These are phyloP conservation scores for Gadopsis marmoratus DNA, from an alignment of 2,797 vertebrate species.

Conservation along the genomic window DNA sequence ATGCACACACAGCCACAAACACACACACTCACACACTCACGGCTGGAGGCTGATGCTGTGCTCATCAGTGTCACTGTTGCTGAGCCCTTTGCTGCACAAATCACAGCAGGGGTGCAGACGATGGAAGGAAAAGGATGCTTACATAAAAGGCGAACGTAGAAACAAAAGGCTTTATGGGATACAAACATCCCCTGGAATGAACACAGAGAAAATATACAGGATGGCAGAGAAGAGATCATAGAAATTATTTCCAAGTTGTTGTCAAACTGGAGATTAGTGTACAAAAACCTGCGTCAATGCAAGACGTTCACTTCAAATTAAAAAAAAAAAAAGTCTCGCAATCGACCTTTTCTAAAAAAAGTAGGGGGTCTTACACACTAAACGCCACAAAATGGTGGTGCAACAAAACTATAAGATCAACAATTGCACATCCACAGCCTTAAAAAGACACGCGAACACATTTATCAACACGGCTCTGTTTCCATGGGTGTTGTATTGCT, in stretches of 20 bases:
- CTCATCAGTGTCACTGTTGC: slow-evolving; percentile 77
- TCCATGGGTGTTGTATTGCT: slow-evolving; percentile 72
- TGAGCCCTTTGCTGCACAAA: slow-evolving; percentile 65
- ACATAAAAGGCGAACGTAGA: slow-evolving; percentile 59
- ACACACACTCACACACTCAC: slow-evolving; percentile 28
- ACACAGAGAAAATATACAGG: slow-evolving; percentile 46
- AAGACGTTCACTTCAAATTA: slow-evolving; percentile 32
- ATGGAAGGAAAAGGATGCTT: slow-evolving; percentile 60
- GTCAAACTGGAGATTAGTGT: slow-evolving; percentile 32
- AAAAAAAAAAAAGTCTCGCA: slow-evolving; percentile 9
- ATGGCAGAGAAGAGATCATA: slow-evolving; percentile 1
- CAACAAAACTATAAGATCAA: slow-evolving; percentile 8
- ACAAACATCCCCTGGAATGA: slow-evolving; percentile 57
- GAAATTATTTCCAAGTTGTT: background rate
- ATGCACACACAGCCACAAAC: slow-evolving; percentile 43
- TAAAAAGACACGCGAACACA: slow-evolving; percentile 57
- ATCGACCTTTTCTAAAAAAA: slow-evolving; percentile 8
- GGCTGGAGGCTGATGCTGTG: slow-evolving; percentile 69
- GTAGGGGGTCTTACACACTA: slow-evolving; percentile 2
- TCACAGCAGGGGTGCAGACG: slow-evolving; percentile 66
- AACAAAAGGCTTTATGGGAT: slow-evolving; percentile 56
- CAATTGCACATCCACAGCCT: slow-evolving; percentile 24
- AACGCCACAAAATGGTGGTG: slow-evolving; percentile 55
- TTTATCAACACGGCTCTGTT: slow-evolving; percentile 63
- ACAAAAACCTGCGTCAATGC: background rate